These are phyloP conservation scores for Erebia aethiops DNA, from an alignment of 2,888 invertebrate genomes.

Conservation along the genomic window DNA sequence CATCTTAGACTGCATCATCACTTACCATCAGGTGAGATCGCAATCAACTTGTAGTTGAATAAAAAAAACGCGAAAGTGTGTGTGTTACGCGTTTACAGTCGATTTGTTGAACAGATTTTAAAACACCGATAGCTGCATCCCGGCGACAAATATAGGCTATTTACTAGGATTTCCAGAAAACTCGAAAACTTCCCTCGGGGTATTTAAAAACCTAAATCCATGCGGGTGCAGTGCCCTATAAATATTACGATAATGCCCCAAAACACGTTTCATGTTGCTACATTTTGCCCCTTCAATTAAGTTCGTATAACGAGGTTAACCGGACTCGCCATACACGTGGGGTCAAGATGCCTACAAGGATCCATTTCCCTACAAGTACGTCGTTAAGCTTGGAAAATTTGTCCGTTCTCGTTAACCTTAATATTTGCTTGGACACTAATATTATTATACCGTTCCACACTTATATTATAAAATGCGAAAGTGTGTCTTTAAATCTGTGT, in stretches of 20 bases:
- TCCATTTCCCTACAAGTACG: constrained; percentile 30
- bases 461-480: not conserved
- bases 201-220: too few relatives aligned
- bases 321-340: constrained; percentile 10
- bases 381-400: constrained; percentile 34
- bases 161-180: too few relatives aligned
- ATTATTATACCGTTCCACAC: not conserved
- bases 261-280: not conserved
- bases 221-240: not conserved
- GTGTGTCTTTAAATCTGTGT: too few relatives aligned
- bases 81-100: too few relatives aligned
- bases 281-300: constrained; percentile 18
- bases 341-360: constrained; percentile 24
- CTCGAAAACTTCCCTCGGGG: too few relatives aligned
- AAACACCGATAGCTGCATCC: too few relatives aligned
- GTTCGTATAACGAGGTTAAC: constrained; percentile 25
- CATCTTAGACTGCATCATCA: too few relatives aligned
- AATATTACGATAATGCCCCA: not conserved
- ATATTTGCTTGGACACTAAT: constrained; percentile 17
- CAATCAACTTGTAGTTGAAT: too few relatives aligned
- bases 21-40: too few relatives aligned
- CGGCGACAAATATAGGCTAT: too few relatives aligned
- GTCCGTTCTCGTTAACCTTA: constrained; percentile 31
- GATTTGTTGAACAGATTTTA: too few relatives aligned
- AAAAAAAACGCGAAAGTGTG: too few relatives aligned